phyloP scores from a whole-genome alignment of 2,888 invertebrate genomes.

The Dichetophora obliterata region DNA sequence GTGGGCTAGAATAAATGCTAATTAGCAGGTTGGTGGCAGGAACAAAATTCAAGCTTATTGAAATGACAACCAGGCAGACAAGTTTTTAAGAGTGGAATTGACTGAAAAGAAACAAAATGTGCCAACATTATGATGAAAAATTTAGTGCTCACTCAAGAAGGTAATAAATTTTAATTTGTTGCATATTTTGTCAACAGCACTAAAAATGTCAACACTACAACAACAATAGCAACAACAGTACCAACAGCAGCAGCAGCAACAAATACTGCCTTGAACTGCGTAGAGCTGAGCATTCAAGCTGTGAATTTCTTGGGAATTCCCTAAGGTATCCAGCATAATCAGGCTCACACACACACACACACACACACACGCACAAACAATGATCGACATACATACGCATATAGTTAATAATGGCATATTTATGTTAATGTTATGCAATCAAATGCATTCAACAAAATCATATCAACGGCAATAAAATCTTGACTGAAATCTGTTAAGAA shows the following conservation, averaged over 20 bases:
- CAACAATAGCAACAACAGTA: slow-evolving; percentile 11
- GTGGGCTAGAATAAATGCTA: slow-evolving; percentile 9
- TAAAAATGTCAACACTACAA: slow-evolving; percentile 43
- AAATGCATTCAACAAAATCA: slow-evolving; percentile 64
- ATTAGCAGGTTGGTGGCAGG: neutral
- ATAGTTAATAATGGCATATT: slow-evolving; percentile 61
- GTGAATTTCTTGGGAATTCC: slow-evolving; percentile 69
- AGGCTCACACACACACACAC: slow-evolving; percentile 7
- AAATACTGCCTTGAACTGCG: slow-evolving; percentile 34
- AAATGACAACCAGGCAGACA: too few species aligned
- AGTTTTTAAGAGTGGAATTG: neutral
- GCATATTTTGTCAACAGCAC: slow-evolving; percentile 54
- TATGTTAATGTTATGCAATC: slow-evolving; percentile 66
- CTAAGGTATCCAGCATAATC: slow-evolving; percentile 45
- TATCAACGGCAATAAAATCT: slow-evolving; percentile 37
- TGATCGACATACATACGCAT: neutral
- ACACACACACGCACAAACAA: slow-evolving; percentile 1
- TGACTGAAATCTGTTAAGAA: slow-evolving; percentile 12
- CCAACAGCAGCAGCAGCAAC: slow-evolving; percentile 19
- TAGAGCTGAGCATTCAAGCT: slow-evolving; percentile 57
- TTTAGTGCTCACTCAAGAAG: neutral
- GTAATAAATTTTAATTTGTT: slow-evolving; percentile 54
- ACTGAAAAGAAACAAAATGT: neutral
- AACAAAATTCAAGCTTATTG: neutral
- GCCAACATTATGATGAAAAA: neutral